Evolutionary conservation across 2,113 vertebrate genomes (phyloP), one percentile per base, ranked within the genome.

Genomic region (Suricata suricatta): DNA sequence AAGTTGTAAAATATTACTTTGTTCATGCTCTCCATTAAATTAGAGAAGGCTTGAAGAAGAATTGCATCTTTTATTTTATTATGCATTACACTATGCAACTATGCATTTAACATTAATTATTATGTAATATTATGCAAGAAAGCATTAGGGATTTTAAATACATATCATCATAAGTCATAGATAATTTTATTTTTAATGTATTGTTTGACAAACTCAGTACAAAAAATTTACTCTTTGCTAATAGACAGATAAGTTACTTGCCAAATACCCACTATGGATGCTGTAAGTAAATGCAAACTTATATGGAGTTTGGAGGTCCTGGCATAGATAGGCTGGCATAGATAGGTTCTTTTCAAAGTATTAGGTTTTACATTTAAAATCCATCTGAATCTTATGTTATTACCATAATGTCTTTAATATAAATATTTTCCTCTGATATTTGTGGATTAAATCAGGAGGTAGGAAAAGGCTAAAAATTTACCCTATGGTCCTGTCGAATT

Each of bases 1-100:
- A 92, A 85, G 29, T 57, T 91, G 12, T 50, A 91, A 90, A 86
- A 96, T 50, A 86, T 12, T 86, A 38, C 19, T 97, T 71, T 93
- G 1, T 13, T 94, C 7, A 33, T 27, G 7, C 1, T 66, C 11
- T 35, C 11, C 44, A 15, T 44, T 87, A 88, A 76, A 90, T 94
- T 88, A 83, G 6, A 83, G 8, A 60, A 16, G 19, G 4, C 9
- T 84, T 68, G n/a, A 92, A 85, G 29, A 50, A 76, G 9, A 17
- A 23, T 23, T 85, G 0, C 2, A 35, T 38, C 9, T 82, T 96
- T 81, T 38, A 41, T 27, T 80, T 80, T 87, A 92, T 76, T 95
- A 74, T 85, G 0, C 23, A 79, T 29, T 50, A 68, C 54, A 5
- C 12, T 52, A 84, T 74, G 13, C 2, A 76, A 5, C 12, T 52